phyloP scores from a whole-genome alignment of 2,888 invertebrate species.

The Piscicola geometra region DNA sequence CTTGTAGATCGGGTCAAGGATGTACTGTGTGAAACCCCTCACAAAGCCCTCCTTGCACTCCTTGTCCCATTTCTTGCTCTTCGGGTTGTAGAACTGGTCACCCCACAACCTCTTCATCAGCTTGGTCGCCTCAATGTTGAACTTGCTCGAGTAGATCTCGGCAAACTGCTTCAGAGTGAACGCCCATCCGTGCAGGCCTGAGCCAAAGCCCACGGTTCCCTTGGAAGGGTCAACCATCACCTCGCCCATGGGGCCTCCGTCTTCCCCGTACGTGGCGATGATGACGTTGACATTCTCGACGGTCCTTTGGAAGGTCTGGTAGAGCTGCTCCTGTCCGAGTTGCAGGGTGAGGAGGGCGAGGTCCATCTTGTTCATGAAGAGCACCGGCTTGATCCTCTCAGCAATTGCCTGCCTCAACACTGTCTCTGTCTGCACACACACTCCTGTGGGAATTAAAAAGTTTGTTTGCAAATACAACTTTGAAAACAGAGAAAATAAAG shows the following conservation, averaged over 20 bases:
- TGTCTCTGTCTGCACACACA: constrained; percentile 99
- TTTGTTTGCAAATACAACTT: too few relatives aligned
- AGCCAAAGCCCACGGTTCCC: constrained; percentile 98
- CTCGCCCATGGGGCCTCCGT: constrained; percentile 97
- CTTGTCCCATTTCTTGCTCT: constrained; percentile 80
- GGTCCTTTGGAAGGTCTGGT: constrained; percentile 98
- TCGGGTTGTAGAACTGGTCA: constrained; percentile 95
- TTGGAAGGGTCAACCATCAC: constrained; percentile 95
- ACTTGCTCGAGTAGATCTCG: constrained; percentile 97
- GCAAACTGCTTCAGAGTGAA: constrained; percentile 99
- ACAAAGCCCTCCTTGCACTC: constrained; percentile 59
- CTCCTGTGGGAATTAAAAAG: constrained; percentile 65
- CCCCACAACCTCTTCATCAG: constrained; percentile 94
- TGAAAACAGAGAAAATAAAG: too few relatives aligned
- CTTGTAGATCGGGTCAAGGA: constrained; percentile 97
- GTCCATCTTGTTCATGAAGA: constrained; percentile 99
- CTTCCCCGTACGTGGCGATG: constrained; percentile 90
- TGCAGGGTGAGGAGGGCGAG: constrained; percentile 95
- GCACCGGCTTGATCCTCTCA: constrained; percentile 97
- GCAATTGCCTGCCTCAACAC: constrained; percentile 99
- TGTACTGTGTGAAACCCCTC: constrained; percentile 97
- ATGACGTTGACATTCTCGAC: constrained; percentile 99
- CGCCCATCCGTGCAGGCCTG: constrained; percentile 99
- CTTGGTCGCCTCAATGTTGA: constrained; percentile 84
- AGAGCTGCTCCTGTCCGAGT: constrained; percentile 89